These are phyloP conservation scores for Eilema caniola DNA, from an alignment of 2,888 invertebrate species.

Conservation along the genomic window DNA sequence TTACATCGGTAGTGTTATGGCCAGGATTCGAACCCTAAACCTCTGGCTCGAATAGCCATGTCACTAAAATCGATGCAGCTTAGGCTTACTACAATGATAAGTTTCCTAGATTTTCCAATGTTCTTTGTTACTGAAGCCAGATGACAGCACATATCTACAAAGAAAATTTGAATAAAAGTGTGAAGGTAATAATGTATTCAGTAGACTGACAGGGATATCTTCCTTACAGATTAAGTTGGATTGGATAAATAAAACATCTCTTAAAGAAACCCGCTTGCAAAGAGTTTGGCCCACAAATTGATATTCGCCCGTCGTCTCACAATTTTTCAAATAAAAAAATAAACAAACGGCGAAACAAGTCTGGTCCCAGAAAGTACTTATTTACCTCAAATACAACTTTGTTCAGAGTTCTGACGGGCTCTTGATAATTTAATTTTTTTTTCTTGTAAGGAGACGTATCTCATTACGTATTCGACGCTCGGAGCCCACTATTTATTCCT, in stretches of 20 bases:
- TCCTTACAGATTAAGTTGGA: conserved; percentile 9
- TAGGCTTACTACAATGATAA: too few relatives aligned
- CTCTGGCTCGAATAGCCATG: too few relatives aligned
- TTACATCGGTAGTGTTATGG: too few relatives aligned
- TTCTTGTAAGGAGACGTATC: conserved; percentile 47
- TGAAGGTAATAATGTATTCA: conserved; percentile 11
- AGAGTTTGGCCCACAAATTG: conserved; percentile 41
- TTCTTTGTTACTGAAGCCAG: neutral
- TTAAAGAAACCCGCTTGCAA: conserved; percentile 32
- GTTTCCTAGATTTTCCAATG: neutral
- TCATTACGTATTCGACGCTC: conserved; percentile 65
- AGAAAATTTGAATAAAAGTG: conserved; percentile 2
- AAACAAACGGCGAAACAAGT: conserved; percentile 54
- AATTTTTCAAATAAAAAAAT: conserved; percentile 55
- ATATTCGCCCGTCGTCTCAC: conserved; percentile 37
- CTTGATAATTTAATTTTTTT: conserved; percentile 61
- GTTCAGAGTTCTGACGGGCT: conserved; percentile 40
- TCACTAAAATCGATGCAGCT: too few relatives aligned
- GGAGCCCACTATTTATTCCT: conserved; percentile 67
- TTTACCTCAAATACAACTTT: conserved; percentile 52
- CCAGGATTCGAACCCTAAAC: too few relatives aligned
- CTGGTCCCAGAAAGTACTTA: conserved; percentile 50
- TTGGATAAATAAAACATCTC: conserved; percentile 45
- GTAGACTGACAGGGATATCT: conserved; percentile 10
- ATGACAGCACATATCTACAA: neutral